Base-by-base conservation (phyloP, 2,888 invertebrate species). In the Athripsodes cinereus region DNA sequence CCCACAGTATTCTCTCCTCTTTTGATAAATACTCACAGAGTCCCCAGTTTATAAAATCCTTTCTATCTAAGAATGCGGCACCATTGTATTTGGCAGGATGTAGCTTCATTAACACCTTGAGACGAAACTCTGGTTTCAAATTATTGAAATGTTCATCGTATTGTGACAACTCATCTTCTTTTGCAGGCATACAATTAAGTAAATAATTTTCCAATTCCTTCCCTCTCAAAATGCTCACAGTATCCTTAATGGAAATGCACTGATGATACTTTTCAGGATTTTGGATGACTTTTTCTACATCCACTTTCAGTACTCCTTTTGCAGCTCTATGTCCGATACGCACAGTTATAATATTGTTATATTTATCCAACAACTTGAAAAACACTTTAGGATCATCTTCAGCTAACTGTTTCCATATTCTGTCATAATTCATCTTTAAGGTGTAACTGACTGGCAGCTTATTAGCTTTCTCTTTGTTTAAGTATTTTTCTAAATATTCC, bases 401-500 rank as follows among this genome's bases (percentile, higher is more conserved):
- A 16, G 54, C 55, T 0, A 60, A 21, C 1, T 57, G 16, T 18
- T 13, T 22, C 51, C 40, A 55, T 26, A 58, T 6, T 18, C 22
- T 40, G 1, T 52, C 34, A 50, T 53, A 56, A 40, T 53, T 34
- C n/a, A 26, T 22, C 20, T 19, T 2, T 10, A 20, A 26, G 3
- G 13, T 1, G 48, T 8, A 31, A 6, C 6, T 2, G 19, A n/a
- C 16, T 3, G 48, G 46, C 18, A 60, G 16, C 35, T 53, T 54
- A 3, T 18, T 1, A 0, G 31, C n/a, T 0, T 55, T 16, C 0
- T 50, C 35, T 1, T 2, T 19, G 0, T 57, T 53, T 1, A 64
- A 62, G 2, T 65, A 60, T 8, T 68, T 56, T 48, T 64, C 67
- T 2, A 72, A 34, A 50, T 69, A 72, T 6, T 66, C 65, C 2